phyloP scores from a whole-genome alignment of 2,888 invertebrate species.

The Lydus trimaculatus region DNA sequence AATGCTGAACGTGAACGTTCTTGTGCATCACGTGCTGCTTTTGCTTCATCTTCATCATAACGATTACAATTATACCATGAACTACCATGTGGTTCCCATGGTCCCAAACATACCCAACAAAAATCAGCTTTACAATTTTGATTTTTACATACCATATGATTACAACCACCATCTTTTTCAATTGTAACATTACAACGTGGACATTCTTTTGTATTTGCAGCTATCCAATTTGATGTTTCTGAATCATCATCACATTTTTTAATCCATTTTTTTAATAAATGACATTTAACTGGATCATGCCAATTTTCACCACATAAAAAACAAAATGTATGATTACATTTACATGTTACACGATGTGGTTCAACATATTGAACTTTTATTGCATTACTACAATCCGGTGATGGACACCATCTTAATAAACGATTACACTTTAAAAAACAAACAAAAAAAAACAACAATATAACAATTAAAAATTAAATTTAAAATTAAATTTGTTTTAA shows the following conservation, averaged over 20 bases:
- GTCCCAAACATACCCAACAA: constrained; percentile 99
- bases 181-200: constrained; percentile 98
- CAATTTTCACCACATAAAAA: constrained; percentile 96
- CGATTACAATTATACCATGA: constrained; percentile 99
- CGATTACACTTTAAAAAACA: constrained; percentile 99
- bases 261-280: constrained; percentile 92
- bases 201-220: constrained; percentile 99
- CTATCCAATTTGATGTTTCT: constrained; percentile 99
- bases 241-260: constrained; percentile 99
- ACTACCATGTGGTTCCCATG: constrained; percentile 98
- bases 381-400: constrained; percentile 96
- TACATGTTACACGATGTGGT: constrained; percentile 89
- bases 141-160: constrained; percentile 99
- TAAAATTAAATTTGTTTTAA: background rate
- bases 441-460: constrained; percentile 46
- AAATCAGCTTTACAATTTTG: constrained; percentile 98
- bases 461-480: background rate
- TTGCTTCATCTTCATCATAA: constrained; percentile 94
- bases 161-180: constrained; percentile 97
- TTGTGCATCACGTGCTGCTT: constrained; percentile 95
- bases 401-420: constrained; percentile 96
- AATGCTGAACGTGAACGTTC: constrained; percentile 92
- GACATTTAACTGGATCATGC: constrained; percentile 98
- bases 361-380: constrained; percentile 92
- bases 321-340: constrained; percentile 93